Conservation (phyloP, 1,140 invertebrate species). For the Lepidurus couesii region DNA sequence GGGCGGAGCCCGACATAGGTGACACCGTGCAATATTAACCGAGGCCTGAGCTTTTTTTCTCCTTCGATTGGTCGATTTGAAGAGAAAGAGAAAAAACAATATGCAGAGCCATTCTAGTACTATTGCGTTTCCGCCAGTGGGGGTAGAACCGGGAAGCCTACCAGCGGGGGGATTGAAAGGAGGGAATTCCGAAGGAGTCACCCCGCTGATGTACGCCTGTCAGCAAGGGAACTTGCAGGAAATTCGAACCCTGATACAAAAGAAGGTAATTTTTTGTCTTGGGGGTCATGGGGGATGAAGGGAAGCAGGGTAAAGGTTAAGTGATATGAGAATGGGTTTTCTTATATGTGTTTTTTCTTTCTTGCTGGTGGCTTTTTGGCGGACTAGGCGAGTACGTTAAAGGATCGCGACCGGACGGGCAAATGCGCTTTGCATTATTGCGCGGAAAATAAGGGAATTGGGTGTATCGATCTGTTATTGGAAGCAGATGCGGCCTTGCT, state of each 20-base stretch:
- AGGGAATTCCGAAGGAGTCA: constrained; percentile 47
- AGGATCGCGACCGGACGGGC: constrained; percentile 68
- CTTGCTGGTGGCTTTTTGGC: constrained; percentile 29
- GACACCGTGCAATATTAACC: not conserved
- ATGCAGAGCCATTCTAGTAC: constrained; percentile 5
- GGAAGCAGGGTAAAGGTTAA: constrained; percentile 4
- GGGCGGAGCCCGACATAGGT: not conserved
- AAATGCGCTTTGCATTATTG: constrained; percentile 91
- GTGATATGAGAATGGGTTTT: constrained; percentile 18
- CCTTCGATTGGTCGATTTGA: not conserved
- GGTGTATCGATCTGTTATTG: constrained; percentile 60
- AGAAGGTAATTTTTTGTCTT: constrained; percentile 42
- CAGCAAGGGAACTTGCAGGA: constrained; percentile 58
- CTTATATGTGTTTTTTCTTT: not conserved
- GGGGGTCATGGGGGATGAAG: constrained; percentile 29
- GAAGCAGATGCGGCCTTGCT: constrained; percentile 67
- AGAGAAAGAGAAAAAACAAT: not conserved
- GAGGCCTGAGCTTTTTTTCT: not conserved
- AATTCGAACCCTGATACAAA: constrained; percentile 44
- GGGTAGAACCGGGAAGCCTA: not conserved
- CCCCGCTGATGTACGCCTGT: constrained; percentile 81
- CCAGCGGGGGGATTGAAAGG: not conserved
- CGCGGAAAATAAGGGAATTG: constrained; percentile 59
- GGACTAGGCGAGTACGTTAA: constrained; percentile 50
- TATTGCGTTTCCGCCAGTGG: not conserved